phyloP scores from a whole-genome alignment of 1,140 invertebrate species.

The Sweltsa coloradensis region DNA sequence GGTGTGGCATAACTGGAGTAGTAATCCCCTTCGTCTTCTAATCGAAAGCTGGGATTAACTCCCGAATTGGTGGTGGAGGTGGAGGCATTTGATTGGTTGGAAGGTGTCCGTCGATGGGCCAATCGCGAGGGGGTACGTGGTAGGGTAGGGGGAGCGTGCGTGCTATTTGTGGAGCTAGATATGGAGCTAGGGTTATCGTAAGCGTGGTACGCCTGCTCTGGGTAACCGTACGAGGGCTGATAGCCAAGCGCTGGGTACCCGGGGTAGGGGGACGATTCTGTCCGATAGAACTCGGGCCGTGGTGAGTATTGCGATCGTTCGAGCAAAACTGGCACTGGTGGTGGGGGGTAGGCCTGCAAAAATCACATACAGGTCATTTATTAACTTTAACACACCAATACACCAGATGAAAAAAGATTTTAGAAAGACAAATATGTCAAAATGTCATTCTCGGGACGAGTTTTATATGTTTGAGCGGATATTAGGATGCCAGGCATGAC shows the following conservation, averaged over 20 bases:
- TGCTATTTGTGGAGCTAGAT: slow-evolving; percentile 14
- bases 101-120: slow-evolving; percentile 49
- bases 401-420: too few species aligned
- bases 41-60: slow-evolving; percentile 43
- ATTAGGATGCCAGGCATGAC: too few species aligned
- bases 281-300: slow-evolving; percentile 4
- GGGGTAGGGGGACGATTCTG: slow-evolving; percentile 11
- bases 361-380: too few species aligned
- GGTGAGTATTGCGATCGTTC: slow-evolving; percentile 1
- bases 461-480: too few species aligned
- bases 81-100: slow-evolving; percentile 55
- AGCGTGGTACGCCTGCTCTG: slow-evolving; percentile 29
- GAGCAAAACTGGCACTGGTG: not conserved
- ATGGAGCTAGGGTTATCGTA: slow-evolving; percentile 44
- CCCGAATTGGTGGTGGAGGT: slow-evolving; percentile 33
- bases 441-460: too few species aligned
- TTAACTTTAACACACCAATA: too few species aligned
- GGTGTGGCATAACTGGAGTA: slow-evolving; percentile 33
- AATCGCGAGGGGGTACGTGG: not conserved
- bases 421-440: too few species aligned
- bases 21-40: slow-evolving; percentile 46
- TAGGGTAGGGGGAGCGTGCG: slow-evolving; percentile 27
- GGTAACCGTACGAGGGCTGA: not conserved
- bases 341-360: too few species aligned
- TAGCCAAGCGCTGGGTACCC: slow-evolving; percentile 12